phyloP scores from a whole-genome alignment of 2,113 vertebrate genomes.

The Micronisus gabar region DNA sequence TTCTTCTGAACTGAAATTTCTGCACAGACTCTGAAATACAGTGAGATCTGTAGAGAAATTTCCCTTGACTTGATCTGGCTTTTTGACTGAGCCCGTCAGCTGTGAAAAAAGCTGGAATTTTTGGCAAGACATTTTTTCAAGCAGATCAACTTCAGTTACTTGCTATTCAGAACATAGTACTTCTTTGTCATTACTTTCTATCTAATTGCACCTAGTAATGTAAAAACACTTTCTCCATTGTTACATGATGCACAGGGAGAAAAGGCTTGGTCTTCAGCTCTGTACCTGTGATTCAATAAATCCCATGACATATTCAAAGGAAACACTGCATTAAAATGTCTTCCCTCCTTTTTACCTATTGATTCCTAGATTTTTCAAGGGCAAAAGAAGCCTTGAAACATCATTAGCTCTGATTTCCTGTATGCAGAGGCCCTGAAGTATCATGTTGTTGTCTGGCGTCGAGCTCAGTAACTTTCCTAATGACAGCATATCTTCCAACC shows the following conservation, averaged over 20 bases:
- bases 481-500: fast-evolving
- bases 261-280: background rate
- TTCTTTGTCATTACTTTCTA: background rate
- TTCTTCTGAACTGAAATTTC: background rate
- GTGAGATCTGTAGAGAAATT: background rate
- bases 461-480: background rate
- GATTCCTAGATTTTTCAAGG: background rate
- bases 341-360: background rate
- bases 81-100: background rate
- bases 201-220: background rate
- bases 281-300: background rate
- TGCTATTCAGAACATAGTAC: background rate
- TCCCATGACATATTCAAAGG: background rate
- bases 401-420: background rate
- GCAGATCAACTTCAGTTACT: background rate
- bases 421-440: background rate
- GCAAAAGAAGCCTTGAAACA: background rate
- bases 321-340: background rate
- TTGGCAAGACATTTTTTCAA: background rate
- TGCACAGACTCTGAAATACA: background rate
- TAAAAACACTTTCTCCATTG: background rate
- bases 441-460: background rate
- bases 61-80: background rate
- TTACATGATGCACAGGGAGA: background rate
- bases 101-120: background rate